These are phyloP conservation scores for Crax fasciolata DNA, from an alignment of 2,797 vertebrate genomes.

Conservation along the genomic window DNA sequence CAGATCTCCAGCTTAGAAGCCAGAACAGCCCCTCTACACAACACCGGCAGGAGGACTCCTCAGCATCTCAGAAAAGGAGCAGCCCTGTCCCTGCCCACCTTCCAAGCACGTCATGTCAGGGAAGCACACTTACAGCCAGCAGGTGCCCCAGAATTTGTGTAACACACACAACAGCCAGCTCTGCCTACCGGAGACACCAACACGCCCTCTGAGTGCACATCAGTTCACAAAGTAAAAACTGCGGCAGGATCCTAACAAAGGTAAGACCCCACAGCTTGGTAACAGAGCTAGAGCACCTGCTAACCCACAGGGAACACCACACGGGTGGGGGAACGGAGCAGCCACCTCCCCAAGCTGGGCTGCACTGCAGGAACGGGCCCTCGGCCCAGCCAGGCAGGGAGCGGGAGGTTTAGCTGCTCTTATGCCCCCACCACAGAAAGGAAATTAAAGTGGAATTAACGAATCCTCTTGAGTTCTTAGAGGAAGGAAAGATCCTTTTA, in stretches of 20 bases:
- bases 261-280: accelerated
- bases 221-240: neutral
- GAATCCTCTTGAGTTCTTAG: neutral
- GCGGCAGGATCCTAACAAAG: neutral
- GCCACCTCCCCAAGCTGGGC: neutral
- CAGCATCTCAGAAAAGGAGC: neutral
- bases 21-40: neutral
- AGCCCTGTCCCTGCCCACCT: neutral
- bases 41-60: neutral
- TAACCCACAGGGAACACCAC: accelerated
- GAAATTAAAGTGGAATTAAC: neutral
- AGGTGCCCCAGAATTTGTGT: neutral
- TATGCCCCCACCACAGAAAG: accelerated
- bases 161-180: neutral
- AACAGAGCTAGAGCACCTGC: neutral
- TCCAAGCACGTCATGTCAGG: neutral
- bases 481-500: neutral
- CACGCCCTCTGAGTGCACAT: neutral
- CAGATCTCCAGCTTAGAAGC: neutral
- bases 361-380: neutral
- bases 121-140: neutral
- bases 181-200: neutral
- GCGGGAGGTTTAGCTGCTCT: neutral
- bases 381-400: neutral
- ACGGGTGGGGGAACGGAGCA: accelerated